These are phyloP conservation scores for Diprion similis DNA, from an alignment of 1,140 invertebrate genomes.

Conservation along the genomic window DNA sequence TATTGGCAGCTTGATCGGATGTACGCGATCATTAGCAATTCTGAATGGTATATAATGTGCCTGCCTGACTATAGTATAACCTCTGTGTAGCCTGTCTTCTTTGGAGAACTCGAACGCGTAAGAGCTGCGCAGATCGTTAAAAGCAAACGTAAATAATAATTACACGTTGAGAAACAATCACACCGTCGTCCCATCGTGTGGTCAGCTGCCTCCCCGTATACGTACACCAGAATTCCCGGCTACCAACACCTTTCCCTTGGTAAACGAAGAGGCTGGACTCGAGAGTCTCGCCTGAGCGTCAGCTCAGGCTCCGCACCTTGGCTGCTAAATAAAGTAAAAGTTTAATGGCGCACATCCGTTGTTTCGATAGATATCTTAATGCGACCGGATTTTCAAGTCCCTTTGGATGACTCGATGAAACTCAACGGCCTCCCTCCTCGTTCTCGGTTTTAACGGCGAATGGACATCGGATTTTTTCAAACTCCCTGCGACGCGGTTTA, in stretches of 20 bases:
- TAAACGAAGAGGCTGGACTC: neutral
- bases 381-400: conserved; percentile 62
- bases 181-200: conserved; percentile 10
- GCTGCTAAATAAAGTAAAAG: conserved; percentile 58
- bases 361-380: conserved; percentile 63
- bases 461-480: neutral
- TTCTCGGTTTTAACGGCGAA: neutral
- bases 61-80: no score
- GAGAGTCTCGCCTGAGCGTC: neutral
- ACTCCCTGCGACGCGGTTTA: neutral
- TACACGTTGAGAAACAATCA: conserved; percentile 44
- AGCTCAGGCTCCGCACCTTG: neutral
- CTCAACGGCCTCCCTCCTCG: conserved; percentile 19
- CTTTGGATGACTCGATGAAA: conserved; percentile 43
- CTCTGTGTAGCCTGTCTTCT: no score
- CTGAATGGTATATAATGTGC: conserved; percentile 33
- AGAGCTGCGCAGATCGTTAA: conserved; percentile 32
- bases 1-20: conserved; percentile 33
- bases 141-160: conserved; percentile 47
- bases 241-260: conserved; percentile 6
- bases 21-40: conserved; percentile 42
- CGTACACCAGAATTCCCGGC: neutral
- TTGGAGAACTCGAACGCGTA: conserved; percentile 3
- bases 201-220: neutral
- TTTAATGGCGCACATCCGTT: conserved; percentile 61